phyloP scores from a whole-genome alignment of 2,113 vertebrate species.

The Epinephelus cyanopodus region DNA sequence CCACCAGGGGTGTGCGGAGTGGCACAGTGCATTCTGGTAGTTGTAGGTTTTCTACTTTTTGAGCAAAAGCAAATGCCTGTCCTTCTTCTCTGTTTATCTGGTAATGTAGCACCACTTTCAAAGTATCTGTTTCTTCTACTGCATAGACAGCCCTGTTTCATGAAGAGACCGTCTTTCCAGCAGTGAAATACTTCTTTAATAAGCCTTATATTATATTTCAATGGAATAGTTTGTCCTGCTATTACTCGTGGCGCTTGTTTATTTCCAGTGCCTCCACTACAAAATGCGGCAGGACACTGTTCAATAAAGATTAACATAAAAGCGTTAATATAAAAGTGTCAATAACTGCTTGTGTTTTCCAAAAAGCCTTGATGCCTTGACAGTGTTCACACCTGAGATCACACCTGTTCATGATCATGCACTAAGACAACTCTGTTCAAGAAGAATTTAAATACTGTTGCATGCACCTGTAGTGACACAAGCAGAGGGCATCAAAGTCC shows the following conservation, averaged over 20 bases:
- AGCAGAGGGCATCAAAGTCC: neutral
- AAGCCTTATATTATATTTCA: slow-evolving; percentile 1
- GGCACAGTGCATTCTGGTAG: no score
- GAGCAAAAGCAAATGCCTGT: no score
- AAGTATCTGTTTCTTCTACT: no score
- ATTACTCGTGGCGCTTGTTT: neutral
- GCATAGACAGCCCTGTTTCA: no score
- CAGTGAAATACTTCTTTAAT: neutral
- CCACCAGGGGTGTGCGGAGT: no score
- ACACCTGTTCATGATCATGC: slow-evolving; percentile 2
- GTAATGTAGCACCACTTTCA: no score
- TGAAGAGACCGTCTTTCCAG: no score
- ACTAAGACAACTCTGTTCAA: neutral
- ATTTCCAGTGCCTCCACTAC: neutral
- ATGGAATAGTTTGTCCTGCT: neutral
- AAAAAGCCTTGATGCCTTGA: neutral
- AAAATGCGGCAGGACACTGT: no score
- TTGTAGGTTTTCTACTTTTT: no score
- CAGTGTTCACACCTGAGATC: neutral
- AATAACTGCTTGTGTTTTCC: neutral
- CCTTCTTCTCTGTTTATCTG: no score
- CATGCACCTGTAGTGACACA: neutral
- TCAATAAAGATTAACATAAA: no score
- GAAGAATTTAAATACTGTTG: neutral
- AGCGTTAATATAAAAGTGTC: neutral